phyloP scores from a whole-genome alignment of 1,140 invertebrate genomes.

The Daktulosphaira vitifoliae region DNA sequence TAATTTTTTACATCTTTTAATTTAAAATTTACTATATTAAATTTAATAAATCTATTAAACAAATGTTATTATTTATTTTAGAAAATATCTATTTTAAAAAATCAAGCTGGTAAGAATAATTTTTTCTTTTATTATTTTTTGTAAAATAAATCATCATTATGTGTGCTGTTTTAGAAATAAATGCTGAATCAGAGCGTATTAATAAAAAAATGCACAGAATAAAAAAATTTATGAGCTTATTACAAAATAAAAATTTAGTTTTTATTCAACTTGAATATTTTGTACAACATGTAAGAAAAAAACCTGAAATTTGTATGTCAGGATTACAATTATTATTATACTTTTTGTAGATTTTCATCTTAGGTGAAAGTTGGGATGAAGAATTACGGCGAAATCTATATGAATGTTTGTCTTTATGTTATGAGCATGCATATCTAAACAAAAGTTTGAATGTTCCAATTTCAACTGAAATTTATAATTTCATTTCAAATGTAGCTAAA shows the following conservation, averaged over 20 bases:
- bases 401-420: constrained; percentile 12
- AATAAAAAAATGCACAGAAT: neutral
- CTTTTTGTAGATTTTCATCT: neutral
- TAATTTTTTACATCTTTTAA: too few relatives aligned
- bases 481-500: neutral
- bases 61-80: too few relatives aligned
- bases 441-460: neutral
- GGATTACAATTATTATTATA: too few relatives aligned
- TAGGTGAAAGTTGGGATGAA: constrained; percentile 21
- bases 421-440: constrained; percentile 5
- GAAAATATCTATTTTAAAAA: too few relatives aligned
- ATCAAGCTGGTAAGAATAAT: too few relatives aligned
- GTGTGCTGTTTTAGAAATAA: too few relatives aligned
- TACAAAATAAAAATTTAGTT: neutral
- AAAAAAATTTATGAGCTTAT: neutral
- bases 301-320: too few relatives aligned
- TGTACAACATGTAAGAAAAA: neutral
- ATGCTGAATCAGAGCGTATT: too few relatives aligned
- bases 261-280: constrained; percentile 7
- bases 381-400: neutral
- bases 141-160: too few relatives aligned
- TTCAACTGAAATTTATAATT: neutral
- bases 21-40: too few relatives aligned
- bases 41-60: too few relatives aligned
- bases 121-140: too few relatives aligned